A percentile compares a stretch with the other conserved stretches of the same genome.
Evolutionary conservation across 2,888 invertebrate genomes (phyloP).

Genomic region (Eremobia ochroleuca): DNA sequence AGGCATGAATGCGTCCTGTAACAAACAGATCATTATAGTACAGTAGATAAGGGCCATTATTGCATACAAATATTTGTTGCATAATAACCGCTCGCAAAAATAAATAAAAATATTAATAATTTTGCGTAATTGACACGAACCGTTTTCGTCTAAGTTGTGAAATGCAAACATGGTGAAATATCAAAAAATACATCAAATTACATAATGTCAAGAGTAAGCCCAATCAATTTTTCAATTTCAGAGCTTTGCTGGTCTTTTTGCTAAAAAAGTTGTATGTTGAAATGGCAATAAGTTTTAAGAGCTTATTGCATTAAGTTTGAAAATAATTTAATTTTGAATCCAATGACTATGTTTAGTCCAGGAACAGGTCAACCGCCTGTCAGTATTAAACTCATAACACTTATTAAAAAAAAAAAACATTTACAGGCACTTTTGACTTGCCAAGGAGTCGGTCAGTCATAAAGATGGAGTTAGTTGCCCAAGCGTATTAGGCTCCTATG

Average conservation of each 20-base stretch:
- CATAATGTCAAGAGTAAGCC: background rate
- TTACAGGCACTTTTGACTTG: background rate
- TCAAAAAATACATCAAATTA: background rate
- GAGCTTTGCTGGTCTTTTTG: background rate
- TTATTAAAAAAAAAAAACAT: background rate
- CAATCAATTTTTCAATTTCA: background rate
- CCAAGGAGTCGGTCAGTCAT: background rate
- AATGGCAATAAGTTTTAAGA: background rate
- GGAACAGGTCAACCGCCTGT: background rate
- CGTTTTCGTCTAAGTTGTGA: background rate
- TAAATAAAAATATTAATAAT: background rate
- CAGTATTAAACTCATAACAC: background rate
- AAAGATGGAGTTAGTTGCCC: background rate
- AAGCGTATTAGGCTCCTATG: background rate
- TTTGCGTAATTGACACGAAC: background rate
- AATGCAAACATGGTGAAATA: background rate
- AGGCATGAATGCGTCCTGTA: slow-evolving; percentile 97
- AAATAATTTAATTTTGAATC: slow-evolving; percentile 1
- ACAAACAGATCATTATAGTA: slow-evolving; percentile 3
- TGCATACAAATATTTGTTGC: background rate
- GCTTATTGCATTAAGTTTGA: background rate
- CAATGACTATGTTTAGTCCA: background rate
- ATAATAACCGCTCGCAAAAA: background rate
- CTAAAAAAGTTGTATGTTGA: background rate
- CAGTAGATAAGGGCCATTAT: background rate